A percentile compares a stretch with the other conserved stretches of the same genome.
These are phyloP conservation scores for Parnassius orleans DNA, from an alignment of 2,888 invertebrate genomes.

Conservation along the genomic window DNA sequence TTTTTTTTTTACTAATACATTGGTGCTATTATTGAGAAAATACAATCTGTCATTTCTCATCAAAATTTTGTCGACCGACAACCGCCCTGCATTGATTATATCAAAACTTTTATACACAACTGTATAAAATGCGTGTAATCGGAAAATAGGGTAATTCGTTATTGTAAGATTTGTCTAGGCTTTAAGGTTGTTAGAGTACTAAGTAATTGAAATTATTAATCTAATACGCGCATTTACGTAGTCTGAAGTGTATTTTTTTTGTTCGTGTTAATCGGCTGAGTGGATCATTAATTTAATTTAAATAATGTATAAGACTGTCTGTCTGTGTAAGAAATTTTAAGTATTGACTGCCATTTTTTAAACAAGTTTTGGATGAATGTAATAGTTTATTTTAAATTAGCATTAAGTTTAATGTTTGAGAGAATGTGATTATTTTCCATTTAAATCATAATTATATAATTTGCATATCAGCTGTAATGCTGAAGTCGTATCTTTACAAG, in stretches of 20 bases:
- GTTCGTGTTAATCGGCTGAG: constrained; percentile 45
- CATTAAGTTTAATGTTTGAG: constrained; percentile 26
- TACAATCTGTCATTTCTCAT: constrained; percentile 20
- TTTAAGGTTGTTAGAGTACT: constrained; percentile 61
- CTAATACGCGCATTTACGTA: constrained; percentile 61
- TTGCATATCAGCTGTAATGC: constrained; percentile 11
- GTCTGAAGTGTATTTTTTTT: constrained; percentile 43
- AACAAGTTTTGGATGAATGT: constrained; percentile 28
- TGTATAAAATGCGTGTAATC: constrained; percentile 68
- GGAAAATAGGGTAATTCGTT: constrained; percentile 68
- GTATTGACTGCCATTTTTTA: constrained; percentile 64
- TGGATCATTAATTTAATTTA: constrained; percentile 48
- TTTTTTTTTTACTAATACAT: constrained; percentile 17
- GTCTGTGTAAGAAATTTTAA: constrained; percentile 59
- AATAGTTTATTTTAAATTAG: constrained; percentile 27
- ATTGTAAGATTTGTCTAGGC: constrained; percentile 61
- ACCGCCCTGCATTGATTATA: constrained; percentile 66
- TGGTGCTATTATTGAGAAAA: constrained; percentile 30
- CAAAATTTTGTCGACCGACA: constrained; percentile 22
- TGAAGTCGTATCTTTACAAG: constrained; percentile 13
- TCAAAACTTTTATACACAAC: constrained; percentile 54
- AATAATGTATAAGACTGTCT: constrained; percentile 69
- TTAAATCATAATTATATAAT: constrained; percentile 20
- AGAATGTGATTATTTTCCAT: constrained; percentile 26
- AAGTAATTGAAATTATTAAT: constrained; percentile 48